These are phyloP conservation scores for Aleiodes sp. DNA, from an alignment of 1,140 invertebrate species.

Conservation along the genomic window DNA sequence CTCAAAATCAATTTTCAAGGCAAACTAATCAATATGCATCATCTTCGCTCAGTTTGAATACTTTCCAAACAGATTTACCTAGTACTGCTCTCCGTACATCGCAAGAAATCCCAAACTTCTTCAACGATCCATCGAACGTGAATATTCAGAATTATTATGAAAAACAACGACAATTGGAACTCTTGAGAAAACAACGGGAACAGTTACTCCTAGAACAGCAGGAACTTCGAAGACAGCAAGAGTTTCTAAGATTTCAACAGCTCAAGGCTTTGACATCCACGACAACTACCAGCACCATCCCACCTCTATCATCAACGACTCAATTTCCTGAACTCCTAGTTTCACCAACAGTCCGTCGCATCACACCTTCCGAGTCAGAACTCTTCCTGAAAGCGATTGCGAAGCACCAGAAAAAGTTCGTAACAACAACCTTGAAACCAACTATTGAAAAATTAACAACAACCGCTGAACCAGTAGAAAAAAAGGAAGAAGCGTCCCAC, in stretches of 20 bases:
- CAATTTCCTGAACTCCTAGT: conserved; percentile 44
- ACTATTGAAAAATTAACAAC: conserved; percentile 33
- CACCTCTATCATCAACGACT: conserved; percentile 50
- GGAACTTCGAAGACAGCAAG: conserved; percentile 59
- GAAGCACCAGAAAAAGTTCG: conserved; percentile 61
- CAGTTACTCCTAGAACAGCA: conserved; percentile 59
- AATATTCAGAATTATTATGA: conserved; percentile 69
- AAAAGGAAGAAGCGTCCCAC: conserved; percentile 36
- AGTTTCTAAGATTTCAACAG: conserved; percentile 60
- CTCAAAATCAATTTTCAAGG: conserved; percentile 36
- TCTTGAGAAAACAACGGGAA: conserved; percentile 59
- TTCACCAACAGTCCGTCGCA: conserved; percentile 53
- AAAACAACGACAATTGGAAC: conserved; percentile 72
- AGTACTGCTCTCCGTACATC: conserved; percentile 50
- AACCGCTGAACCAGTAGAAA: conserved; percentile 30
- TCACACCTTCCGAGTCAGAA: conserved; percentile 59
- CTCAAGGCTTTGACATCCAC: conserved; percentile 55
- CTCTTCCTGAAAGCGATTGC: conserved; percentile 62
- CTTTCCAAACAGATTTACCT: conserved; percentile 51
- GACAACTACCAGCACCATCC: conserved; percentile 39
- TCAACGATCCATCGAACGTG: conserved; percentile 63
- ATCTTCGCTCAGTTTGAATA: conserved; percentile 55
- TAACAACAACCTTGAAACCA: conserved; percentile 45
- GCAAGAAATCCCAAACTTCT: conserved; percentile 59
- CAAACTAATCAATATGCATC: no score